Evolutionary conservation across 2,888 invertebrate genomes (phyloP).

Genomic region (Acronicta aceris): DNA sequence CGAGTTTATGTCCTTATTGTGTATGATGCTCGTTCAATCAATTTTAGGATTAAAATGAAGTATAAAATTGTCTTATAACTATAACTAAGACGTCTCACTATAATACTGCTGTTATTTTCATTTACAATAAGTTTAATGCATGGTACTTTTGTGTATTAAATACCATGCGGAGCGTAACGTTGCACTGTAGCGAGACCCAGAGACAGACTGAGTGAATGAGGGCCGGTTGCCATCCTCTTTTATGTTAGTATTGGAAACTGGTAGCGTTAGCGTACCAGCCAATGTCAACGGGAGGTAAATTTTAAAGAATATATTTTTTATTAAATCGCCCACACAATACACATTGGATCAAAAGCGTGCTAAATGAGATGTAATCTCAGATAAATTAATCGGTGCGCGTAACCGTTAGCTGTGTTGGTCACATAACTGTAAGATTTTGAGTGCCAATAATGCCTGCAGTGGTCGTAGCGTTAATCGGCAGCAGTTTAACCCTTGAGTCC

Average conservation of each 20-base stretch:
- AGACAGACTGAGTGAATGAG: conserved; percentile 81
- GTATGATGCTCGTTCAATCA: conserved; percentile 17
- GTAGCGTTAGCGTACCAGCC: conserved; percentile 72
- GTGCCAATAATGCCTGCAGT: conserved; percentile 29
- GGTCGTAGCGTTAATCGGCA: neutral
- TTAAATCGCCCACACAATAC: conserved; percentile 65
- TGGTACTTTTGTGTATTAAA: conserved; percentile 42
- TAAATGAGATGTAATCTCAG: conserved; percentile 63
- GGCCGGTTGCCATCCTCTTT: conserved; percentile 83
- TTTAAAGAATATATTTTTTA: conserved; percentile 65
- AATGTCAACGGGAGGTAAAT: conserved; percentile 70
- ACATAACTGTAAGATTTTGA: conserved; percentile 57
- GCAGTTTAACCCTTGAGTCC: conserved; percentile 6
- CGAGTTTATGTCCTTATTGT: conserved; percentile 25
- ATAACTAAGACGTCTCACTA: conserved; percentile 35
- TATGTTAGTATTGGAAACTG: conserved; percentile 84
- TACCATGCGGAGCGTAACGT: conserved; percentile 64
- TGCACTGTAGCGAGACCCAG: conserved; percentile 67
- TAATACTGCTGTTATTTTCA: conserved; percentile 25
- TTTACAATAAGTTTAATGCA: conserved; percentile 40
- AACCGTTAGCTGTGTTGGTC: conserved; percentile 61
- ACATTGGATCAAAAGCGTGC: conserved; percentile 53
- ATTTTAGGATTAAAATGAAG: neutral
- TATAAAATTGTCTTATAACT: conserved; percentile 8
- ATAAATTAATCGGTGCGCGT: conserved; percentile 60